phyloP scores from a whole-genome alignment of 1,140 invertebrate genomes.

The Leguminivora glycinivorella region DNA sequence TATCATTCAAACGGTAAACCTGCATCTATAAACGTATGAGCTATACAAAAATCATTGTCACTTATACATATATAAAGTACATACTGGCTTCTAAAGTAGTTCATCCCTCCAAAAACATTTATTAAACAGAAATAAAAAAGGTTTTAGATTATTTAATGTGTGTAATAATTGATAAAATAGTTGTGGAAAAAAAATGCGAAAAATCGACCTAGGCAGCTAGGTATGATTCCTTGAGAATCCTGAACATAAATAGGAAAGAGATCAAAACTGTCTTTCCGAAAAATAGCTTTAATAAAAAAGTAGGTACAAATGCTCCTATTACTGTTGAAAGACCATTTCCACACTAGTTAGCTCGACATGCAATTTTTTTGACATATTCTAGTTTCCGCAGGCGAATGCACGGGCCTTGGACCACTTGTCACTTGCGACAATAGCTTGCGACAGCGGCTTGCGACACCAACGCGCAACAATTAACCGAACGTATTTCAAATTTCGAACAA shows the following conservation, averaged over 20 bases:
- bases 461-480: conserved; percentile 37
- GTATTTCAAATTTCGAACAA: conserved; percentile 31
- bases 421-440: conserved; percentile 74
- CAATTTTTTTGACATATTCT: conserved; percentile 28
- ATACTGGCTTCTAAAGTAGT: too few relatives aligned
- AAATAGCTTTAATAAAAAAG: neutral
- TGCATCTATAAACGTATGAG: too few relatives aligned
- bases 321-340: neutral
- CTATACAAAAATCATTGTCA: too few relatives aligned
- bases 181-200: too few relatives aligned
- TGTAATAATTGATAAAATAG: too few relatives aligned
- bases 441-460: conserved; percentile 65
- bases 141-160: too few relatives aligned
- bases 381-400: conserved; percentile 68
- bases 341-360: neutral
- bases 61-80: too few relatives aligned
- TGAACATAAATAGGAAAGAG: too few relatives aligned
- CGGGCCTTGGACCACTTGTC: conserved; percentile 71
- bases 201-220: too few relatives aligned
- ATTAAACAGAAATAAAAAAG: too few relatives aligned
- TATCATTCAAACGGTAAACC: neutral
- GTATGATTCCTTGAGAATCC: too few relatives aligned
- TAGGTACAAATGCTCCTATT: neutral
- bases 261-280: neutral
- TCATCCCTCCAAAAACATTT: too few relatives aligned